Base-by-base conservation (phyloP, 1,140 invertebrate species). In the Diuraphis noxia region DNA sequence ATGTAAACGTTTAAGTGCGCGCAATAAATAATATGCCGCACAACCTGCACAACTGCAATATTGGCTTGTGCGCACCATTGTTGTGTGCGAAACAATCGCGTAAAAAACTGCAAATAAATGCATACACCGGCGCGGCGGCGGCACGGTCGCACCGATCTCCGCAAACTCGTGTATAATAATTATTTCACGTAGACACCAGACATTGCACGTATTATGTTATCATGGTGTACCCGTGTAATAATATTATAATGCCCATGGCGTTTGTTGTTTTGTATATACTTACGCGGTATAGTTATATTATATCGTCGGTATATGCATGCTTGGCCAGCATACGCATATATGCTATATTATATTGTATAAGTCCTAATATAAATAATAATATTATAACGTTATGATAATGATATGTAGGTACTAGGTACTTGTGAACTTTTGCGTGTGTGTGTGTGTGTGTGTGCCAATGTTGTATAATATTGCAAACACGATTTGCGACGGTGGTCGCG, bases 51-150 rank as follows among this genome's bases (percentile, higher is more conserved):
- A 46, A 43, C n/a, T n/a, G n/a, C 82, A 21, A 84, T 72, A 72
- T 84, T 84, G 82, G 82, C 82, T 40, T 17, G 30, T 41, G 82
- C 10, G 23, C 41, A 79, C 82, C 82, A 84, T 84, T 84, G 82
- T 84, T 43, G 40, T 84, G 25, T 40, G 30, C 82, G 82, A 84
- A 41, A 84, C 82, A 84, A 84, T 84, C 82, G 82, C 30, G 41
- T 34, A 84, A 84, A 81, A 84, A 84, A 43, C 36, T 25, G 25
- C 25, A 84, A 40, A 41, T 43, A 41, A 84, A 84, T 30, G 25
- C 25, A n/a, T 43, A 41, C 81, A n/a, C 30, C 21, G 19, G 2
- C 46, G 46, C n/a, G n/a, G n/a, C 79, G 79, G 21, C 36, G 79
- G 21, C 79, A 38, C 21, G 23, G 36, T 38, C 7, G 41, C 17